phyloP scores from a whole-genome alignment of 2,113 vertebrate species.

The Mixornis gularis region DNA sequence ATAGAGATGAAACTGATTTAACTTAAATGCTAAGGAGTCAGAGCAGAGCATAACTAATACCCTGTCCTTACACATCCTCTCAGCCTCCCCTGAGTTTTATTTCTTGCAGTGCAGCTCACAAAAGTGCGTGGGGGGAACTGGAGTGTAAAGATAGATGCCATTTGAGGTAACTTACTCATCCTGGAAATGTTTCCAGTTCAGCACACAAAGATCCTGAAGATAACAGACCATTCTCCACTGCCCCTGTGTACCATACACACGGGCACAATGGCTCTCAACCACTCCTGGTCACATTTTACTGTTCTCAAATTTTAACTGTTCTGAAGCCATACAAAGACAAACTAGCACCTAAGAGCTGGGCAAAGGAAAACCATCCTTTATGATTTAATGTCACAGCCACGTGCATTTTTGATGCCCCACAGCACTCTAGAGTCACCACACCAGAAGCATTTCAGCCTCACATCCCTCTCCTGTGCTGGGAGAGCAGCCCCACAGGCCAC shows the following conservation, averaged over 20 bases:
- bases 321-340: neutral
- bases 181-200: neutral
- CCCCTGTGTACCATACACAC: neutral
- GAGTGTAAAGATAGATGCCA: neutral
- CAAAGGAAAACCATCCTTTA: neutral
- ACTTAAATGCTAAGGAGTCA: neutral
- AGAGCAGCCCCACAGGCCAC: neutral
- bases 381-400: neutral
- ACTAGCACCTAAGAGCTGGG: neutral
- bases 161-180: neutral
- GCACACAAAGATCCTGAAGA: neutral
- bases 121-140: neutral
- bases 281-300: neutral
- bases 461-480: neutral
- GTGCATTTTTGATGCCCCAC: neutral
- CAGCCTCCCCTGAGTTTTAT: neutral
- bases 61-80: neutral
- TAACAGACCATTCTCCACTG: neutral
- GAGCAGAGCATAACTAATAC: neutral
- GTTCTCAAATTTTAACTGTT: neutral
- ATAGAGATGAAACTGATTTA: neutral
- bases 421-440: neutral
- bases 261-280: neutral
- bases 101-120: neutral
- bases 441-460: neutral